Conservation (phyloP, 2,797 vertebrate species). For the Sebastes jordani region DNA sequence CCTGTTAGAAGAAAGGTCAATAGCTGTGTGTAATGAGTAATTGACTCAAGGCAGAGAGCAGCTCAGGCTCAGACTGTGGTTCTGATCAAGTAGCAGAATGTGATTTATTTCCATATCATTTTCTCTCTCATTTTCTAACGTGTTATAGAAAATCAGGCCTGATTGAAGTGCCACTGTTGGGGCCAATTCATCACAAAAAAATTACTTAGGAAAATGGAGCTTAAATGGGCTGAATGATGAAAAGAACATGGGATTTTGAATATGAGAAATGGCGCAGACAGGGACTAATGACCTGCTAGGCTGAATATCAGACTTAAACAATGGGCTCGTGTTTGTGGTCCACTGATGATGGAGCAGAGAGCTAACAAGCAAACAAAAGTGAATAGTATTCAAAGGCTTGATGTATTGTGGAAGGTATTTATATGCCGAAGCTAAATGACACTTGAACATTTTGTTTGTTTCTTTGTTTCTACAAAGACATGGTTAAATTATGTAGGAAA, state of each 20-base stretch:
- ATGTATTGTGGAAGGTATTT: constrained; percentile 30
- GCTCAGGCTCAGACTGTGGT: constrained; percentile 74
- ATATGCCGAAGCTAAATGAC: constrained; percentile 10
- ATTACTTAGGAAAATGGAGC: constrained; percentile 76
- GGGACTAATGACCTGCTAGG: constrained; percentile 74
- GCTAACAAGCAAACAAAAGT: constrained; percentile 47
- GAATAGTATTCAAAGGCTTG: constrained; percentile 32
- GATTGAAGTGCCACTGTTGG: constrained; percentile 81
- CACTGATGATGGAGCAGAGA: constrained; percentile 39
- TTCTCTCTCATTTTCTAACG: constrained; percentile 78
- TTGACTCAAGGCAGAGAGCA: constrained; percentile 84
- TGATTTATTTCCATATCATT: constrained; percentile 87
- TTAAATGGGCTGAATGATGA: constrained; percentile 83
- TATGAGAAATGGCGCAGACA: constrained; percentile 68
- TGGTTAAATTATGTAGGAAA: neutral
- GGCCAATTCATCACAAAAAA: constrained; percentile 79
- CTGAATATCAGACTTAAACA: constrained; percentile 67
- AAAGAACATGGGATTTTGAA: constrained; percentile 80
- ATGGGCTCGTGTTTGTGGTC: constrained; percentile 59
- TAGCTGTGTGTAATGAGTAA: constrained; percentile 87
- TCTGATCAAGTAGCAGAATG: constrained; percentile 84
- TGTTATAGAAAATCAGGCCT: constrained; percentile 77
- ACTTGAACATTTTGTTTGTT: neutral
- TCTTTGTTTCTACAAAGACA: constrained; percentile 2
- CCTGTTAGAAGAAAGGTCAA: constrained; percentile 88